Evolutionary conservation across 2,113 vertebrate genomes (phyloP).

Genomic region (Platysteira castanea): DNA sequence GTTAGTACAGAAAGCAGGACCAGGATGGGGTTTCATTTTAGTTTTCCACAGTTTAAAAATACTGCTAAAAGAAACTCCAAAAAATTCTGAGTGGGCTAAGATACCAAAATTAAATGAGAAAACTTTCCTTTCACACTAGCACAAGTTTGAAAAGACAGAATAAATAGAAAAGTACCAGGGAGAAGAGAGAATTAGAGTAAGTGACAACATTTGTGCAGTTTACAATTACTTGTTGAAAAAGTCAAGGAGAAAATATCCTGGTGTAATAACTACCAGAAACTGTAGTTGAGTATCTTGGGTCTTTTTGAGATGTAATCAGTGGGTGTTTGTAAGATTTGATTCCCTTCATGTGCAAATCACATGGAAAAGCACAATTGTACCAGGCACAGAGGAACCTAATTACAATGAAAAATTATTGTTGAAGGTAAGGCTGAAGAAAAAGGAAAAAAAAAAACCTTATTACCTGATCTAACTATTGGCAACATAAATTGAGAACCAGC

Average conservation of each 20-base stretch:
- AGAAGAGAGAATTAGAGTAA: neutral
- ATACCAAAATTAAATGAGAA: neutral
- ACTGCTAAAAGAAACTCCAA: neutral
- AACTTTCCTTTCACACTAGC: neutral
- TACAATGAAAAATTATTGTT: neutral
- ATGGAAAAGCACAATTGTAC: neutral
- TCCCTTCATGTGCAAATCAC: conserved; percentile 12
- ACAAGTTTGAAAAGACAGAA: neutral
- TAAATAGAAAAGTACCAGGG: neutral
- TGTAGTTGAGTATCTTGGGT: neutral
- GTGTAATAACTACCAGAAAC: neutral
- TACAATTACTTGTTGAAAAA: neutral
- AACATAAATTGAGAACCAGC: neutral
- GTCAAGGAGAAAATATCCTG: neutral
- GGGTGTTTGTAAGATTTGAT: neutral
- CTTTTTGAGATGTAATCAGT: neutral
- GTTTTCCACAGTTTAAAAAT: neutral
- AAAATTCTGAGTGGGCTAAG: neutral
- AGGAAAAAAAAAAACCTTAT: neutral
- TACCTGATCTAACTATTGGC: neutral
- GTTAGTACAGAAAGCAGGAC: neutral
- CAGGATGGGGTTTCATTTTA: neutral
- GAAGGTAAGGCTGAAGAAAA: neutral
- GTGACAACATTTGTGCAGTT: neutral
- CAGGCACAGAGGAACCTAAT: neutral